A percentile compares a stretch with the other conserved stretches of the same genome.
Evolutionary conservation across 2,888 invertebrate species (phyloP).

Genomic region (Petrolisthes manimaculis): DNA sequence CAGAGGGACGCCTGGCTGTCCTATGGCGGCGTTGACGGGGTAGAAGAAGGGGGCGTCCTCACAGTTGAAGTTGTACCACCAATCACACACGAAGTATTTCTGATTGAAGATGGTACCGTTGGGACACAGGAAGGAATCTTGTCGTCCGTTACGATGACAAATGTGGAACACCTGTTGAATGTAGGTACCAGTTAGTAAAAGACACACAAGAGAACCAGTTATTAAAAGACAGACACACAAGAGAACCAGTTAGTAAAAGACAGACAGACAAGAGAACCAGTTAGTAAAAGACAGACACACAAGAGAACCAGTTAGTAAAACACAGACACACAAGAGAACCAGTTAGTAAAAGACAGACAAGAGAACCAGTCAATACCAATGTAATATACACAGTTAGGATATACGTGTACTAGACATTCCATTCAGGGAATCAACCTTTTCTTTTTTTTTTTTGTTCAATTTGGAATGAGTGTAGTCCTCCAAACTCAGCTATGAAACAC

Average conservation of each 20-base stretch:
- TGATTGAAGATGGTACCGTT: constrained; percentile 46
- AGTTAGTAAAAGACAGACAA: not conserved
- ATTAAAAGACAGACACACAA: too few species aligned
- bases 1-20: constrained; percentile 45
- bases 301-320: not conserved
- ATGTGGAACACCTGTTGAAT: constrained; percentile 62
- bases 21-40: constrained; percentile 64
- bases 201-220: not conserved
- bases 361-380: too few species aligned
- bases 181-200: not conserved
- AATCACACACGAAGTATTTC: constrained; percentile 65
- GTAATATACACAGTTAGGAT: too few species aligned
- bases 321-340: too few species aligned
- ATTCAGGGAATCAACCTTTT: too few species aligned
- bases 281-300: too few species aligned
- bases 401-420: too few species aligned
- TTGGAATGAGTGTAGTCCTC: too few species aligned
- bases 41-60: constrained; percentile 65
- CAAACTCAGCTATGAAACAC: too few species aligned
- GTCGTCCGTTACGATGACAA: constrained; percentile 54
- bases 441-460: too few species aligned
- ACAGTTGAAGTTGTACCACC: constrained; percentile 65
- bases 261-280: too few species aligned
- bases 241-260: too few species aligned
- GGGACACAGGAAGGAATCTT: constrained; percentile 61